Base-by-base conservation (phyloP, 2,888 invertebrate species). In the Eristalis intricaria region DNA sequence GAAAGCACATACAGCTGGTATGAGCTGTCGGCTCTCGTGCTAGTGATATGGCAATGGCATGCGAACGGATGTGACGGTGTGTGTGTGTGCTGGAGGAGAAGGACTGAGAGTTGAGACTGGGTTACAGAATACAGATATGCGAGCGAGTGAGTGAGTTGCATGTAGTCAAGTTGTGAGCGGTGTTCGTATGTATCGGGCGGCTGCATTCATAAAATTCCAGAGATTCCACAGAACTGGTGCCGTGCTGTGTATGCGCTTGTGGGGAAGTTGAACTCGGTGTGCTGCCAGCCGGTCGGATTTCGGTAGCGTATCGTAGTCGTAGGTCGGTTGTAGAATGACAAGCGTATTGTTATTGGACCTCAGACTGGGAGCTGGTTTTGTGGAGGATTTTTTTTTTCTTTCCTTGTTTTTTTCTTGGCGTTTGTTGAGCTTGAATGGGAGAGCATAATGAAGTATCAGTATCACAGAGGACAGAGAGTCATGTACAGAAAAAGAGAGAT, bases 201-300 rank as follows among this genome's bases (percentile, higher is more conserved):
- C 79, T 84, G 87, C 87, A 87, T 87, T 87, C 87, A 87, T 87
- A 56, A 80, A 87, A 87, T 87, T 87, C 87, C 84, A 73, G 71
- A 84, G 68, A 87, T 87, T 87, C 87, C 87, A 79, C 23, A 13
- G 70, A 78, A 77, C 65, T 82, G 74, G 69, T 69, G 76, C 56
- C 35, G 70, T 80, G 75, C 29, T 60, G 35, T 80, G 76, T 71
- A 74, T 73, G 68, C 50, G 22, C 29, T 69, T 77, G 56, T 64
- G 26, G 70, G 58, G 78, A 73, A 74, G 61, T 69, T 71, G 75
- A 71, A 70, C 65, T 74, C 75, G 68, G 43, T 63, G 43, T 63
- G 64, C 35, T 81, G 82, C 78, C 63, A 63, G 77, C 69, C 50
- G 81, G 76, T 84, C 38, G 87, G 75, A 66, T 79, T 78, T 87